These are phyloP conservation scores for Rhorus exstirpatorius DNA, from an alignment of 2,888 invertebrate species.

Conservation along the genomic window DNA sequence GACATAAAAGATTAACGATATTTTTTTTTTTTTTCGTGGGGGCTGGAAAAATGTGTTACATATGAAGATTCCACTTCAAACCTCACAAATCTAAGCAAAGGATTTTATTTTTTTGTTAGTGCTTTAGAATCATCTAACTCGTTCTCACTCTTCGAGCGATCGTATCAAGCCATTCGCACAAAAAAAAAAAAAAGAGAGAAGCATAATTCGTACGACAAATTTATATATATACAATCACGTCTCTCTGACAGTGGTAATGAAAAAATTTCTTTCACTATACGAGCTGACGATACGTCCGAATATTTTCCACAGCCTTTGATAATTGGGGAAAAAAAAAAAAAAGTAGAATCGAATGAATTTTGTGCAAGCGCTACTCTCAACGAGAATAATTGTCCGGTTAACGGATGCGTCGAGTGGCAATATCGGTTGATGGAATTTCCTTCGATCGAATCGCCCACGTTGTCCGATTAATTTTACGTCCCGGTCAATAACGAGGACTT, in stretches of 20 bases:
- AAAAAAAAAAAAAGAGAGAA: conserved; percentile 1
- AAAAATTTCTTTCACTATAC: background rate
- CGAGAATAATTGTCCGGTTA: background rate
- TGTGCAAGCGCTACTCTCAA: background rate
- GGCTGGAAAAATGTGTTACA: too few relatives aligned
- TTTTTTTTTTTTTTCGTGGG: too few relatives aligned
- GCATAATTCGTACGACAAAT: conserved; percentile 18
- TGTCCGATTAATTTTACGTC: background rate
- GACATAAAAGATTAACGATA: too few relatives aligned
- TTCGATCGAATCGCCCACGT: background rate
- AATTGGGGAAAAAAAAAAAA: background rate
- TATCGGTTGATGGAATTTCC: conserved; percentile 4
- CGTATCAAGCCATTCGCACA: conserved; percentile 53
- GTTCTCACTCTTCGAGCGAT: conserved; percentile 54
- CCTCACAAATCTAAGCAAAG: conserved; percentile 14
- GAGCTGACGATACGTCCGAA: background rate
- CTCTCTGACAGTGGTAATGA: conserved; percentile 2
- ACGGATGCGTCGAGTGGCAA: background rate
- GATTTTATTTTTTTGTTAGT: conserved; percentile 37
- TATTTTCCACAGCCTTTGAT: conserved; percentile 53
- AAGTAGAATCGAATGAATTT: background rate
- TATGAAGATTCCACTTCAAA: too few relatives aligned
- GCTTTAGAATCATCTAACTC: conserved; percentile 13
- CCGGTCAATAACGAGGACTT: conserved; percentile 20
- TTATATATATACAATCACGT: conserved; percentile 7